Conservation (phyloP, 1,140 invertebrate species). For the Drosophila pseudoananassae region DNA sequence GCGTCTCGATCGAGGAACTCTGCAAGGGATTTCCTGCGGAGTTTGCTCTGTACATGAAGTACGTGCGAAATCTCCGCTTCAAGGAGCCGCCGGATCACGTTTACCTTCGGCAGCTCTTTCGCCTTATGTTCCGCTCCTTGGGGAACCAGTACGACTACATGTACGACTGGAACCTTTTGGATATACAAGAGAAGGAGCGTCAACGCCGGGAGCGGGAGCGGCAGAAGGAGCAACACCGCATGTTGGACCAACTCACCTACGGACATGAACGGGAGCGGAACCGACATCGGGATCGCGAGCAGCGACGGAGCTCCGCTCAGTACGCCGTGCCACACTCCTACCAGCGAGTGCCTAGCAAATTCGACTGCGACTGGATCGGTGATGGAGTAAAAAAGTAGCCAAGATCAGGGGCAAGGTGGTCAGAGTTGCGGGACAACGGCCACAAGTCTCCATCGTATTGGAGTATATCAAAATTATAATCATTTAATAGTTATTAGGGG, state of each 20-base stretch:
- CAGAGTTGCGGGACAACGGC: neutral
- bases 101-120: constrained; percentile 97
- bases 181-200: constrained; percentile 37
- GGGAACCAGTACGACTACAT: constrained; percentile 99
- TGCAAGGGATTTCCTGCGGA: constrained; percentile 94
- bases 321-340: neutral
- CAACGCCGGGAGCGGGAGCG: constrained; percentile 34
- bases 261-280: neutral
- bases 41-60: constrained; percentile 98
- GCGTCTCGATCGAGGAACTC: constrained; percentile 96
- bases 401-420: neutral
- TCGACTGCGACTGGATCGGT: constrained; percentile 21
- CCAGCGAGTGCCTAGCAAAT: neutral
- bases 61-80: constrained; percentile 97
- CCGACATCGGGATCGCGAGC: neutral
- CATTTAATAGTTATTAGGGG: constrained; percentile 10
- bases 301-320: neutral
- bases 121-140: constrained; percentile 97
- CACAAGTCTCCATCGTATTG: neutral
- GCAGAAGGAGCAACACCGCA: neutral
- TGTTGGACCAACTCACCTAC: neutral
- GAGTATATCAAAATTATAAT: constrained; percentile 13
- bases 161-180: constrained; percentile 99
- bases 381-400: constrained; percentile 29
- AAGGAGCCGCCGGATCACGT: constrained; percentile 98